Conservation (phyloP, 64 coral and sea anemone genomes). For the Pocillopora verrucosa region DNA sequence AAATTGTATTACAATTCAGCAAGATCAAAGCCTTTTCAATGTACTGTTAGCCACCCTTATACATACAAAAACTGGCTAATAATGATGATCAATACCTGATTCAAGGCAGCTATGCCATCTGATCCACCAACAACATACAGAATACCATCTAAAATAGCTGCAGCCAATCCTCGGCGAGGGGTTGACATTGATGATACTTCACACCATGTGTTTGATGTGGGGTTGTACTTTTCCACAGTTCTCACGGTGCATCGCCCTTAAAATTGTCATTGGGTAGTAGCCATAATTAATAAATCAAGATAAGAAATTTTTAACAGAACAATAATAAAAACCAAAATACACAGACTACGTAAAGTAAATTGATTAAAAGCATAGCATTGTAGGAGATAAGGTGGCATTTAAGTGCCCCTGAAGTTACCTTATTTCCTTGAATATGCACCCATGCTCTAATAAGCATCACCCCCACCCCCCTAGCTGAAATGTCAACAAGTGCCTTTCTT, state of each 20-base stretch:
- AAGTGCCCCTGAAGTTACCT: too few species aligned
- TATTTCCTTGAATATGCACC: too few species aligned
- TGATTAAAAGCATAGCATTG: not conserved
- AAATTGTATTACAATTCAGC: too few species aligned
- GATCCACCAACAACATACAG: slow-evolving; percentile 86
- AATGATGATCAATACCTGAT: slow-evolving; percentile 28
- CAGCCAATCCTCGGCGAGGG: slow-evolving; percentile 76
- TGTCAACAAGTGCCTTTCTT: too few species aligned
- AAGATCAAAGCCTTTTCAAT: too few species aligned
- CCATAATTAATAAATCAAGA: too few species aligned
- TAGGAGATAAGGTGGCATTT: too few species aligned
- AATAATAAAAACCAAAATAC: too few species aligned
- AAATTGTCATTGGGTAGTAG: too few species aligned
- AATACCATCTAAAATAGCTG: slow-evolving; percentile 72
- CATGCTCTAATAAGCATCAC: too few species aligned
- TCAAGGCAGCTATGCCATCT: slow-evolving; percentile 89
- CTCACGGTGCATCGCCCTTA: slow-evolving; percentile 2
- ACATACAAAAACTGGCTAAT: not conserved
- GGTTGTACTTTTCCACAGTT: slow-evolving; percentile 52
- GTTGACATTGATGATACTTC: slow-evolving; percentile 79
- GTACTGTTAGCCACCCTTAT: not conserved
- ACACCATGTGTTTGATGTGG: slow-evolving; percentile 65
- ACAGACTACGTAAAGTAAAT: not conserved
- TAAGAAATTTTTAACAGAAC: too few species aligned
- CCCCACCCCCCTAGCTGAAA: too few species aligned